These are phyloP conservation scores for Arnoldichthys spilopterus DNA, from an alignment of 2,797 vertebrate species.

Conservation along the genomic window DNA sequence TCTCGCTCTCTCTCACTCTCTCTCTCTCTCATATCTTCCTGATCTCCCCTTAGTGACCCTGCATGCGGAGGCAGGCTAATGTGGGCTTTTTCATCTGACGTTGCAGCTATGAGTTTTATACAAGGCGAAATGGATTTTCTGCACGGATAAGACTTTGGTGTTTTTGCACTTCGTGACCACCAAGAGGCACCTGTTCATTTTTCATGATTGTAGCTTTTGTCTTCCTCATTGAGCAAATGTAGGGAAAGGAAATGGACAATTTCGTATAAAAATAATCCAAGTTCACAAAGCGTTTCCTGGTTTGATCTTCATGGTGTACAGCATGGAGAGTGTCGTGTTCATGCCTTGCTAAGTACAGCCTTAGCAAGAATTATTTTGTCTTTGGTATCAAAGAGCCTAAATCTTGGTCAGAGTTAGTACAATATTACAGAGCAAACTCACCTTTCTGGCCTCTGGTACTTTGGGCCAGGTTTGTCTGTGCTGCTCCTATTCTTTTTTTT, in stretches of 20 bases:
- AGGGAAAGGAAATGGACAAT: background rate
- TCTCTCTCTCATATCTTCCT: slow-evolving; percentile 13
- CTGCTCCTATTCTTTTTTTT: background rate
- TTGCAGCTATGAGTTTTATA: slow-evolving; percentile 63
- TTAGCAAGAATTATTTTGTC: background rate
- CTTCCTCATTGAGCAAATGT: slow-evolving; percentile 20
- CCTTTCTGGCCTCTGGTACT: background rate
- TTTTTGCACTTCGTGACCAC: slow-evolving; percentile 62
- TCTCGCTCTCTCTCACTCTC: background rate
- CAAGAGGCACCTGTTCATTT: slow-evolving; percentile 67
- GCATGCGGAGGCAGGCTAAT: slow-evolving; percentile 68
- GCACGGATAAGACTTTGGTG: slow-evolving; percentile 65
- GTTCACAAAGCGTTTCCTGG: background rate
- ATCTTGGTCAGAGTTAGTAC: background rate
- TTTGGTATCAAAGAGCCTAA: background rate
- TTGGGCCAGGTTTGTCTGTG: background rate
- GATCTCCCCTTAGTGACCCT: slow-evolving; percentile 32
- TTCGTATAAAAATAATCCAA: background rate
- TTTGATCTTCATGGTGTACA: background rate
- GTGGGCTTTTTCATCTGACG: slow-evolving; percentile 68
- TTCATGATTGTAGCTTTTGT: slow-evolving; percentile 55
- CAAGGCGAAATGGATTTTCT: slow-evolving; percentile 75
- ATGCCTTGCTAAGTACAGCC: background rate
- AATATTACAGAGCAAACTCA: background rate
- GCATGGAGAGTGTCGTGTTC: background rate